These are phyloP conservation scores for Sinocyclocheilus anshuiensis DNA, from an alignment of 2,113 vertebrate genomes.

Conservation along the genomic window DNA sequence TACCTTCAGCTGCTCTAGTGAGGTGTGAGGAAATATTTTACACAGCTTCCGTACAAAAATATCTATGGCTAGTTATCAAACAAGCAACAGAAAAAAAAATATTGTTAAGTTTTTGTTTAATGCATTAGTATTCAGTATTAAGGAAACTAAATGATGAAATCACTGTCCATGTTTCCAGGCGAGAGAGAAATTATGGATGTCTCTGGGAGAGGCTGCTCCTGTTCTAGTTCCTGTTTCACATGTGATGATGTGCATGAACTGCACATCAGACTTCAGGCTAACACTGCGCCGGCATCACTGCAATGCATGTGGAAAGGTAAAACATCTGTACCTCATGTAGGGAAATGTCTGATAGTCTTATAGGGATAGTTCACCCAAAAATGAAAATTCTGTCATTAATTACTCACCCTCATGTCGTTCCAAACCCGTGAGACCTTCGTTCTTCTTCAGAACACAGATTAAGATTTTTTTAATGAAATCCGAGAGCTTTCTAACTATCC, in stretches of 20 bases:
- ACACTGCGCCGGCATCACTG: constrained; percentile 92
- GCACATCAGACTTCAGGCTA: constrained; percentile 92
- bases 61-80: not conserved
- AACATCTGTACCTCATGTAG: not conserved
- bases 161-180: constrained; percentile 70
- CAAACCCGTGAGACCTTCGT: not conserved
- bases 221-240: constrained; percentile 90
- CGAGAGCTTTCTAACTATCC: not conserved
- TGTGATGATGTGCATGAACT: constrained; percentile 98
- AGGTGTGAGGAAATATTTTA: constrained; percentile 61
- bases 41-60: not conserved
- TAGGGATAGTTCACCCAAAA: not conserved
- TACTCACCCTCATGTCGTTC: too few species aligned
- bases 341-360: constrained; percentile 10
- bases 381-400: not conserved
- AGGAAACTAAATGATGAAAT: not conserved
- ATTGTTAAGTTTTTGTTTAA: not conserved
- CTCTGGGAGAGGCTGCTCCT: constrained; percentile 89
- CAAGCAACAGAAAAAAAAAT: not conserved
- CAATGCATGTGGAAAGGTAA: constrained; percentile 94
- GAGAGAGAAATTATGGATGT: constrained; percentile 81
- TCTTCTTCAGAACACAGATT: not conserved
- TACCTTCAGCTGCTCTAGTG: constrained; percentile 64
- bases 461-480: not conserved
- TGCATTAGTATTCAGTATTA: not conserved